Conservation (phyloP, 2,113 vertebrate species). For the Petromus typicus region DNA sequence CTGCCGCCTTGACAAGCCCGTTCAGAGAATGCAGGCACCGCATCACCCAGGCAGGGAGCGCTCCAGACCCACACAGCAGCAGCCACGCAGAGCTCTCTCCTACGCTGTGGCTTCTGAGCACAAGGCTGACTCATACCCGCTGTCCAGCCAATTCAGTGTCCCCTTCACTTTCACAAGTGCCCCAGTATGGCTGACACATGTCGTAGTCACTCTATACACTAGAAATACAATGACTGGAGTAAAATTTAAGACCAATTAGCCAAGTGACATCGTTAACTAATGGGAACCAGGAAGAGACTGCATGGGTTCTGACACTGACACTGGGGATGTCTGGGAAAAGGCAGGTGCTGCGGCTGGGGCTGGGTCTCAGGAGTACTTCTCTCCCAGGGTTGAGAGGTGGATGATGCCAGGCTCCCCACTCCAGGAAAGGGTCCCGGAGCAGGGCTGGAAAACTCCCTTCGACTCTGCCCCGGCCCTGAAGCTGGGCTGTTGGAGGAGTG, state of each 20-base stretch:
- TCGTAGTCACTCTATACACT: not conserved
- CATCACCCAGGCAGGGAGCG: not conserved
- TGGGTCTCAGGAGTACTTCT: not conserved
- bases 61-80: not conserved
- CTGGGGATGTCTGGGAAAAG: too few relatives aligned
- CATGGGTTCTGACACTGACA: rapidly evolving
- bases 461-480: not conserved
- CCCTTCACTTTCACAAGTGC: not conserved
- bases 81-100: not conserved
- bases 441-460: not conserved
- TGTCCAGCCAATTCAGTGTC: not conserved
- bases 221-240: slow-evolving; percentile 28
- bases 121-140: not conserved
- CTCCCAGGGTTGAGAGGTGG: not conserved
- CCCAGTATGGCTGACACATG: not conserved
- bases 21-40: slow-evolving; percentile 32
- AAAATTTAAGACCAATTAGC: slow-evolving; percentile 49
- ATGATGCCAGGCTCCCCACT: not conserved
- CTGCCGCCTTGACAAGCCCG: not conserved
- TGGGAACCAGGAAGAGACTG: not conserved
- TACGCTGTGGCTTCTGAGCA: not conserved
- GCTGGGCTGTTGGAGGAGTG: not conserved
- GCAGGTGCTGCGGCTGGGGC: rapidly evolving
- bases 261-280: not conserved
- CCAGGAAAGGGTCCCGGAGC: not conserved